Evolutionary conservation across 2,113 vertebrate species (phyloP), one percentile per base, ranked within the genome.

Genomic region (Illadopsis cleaveri): DNA sequence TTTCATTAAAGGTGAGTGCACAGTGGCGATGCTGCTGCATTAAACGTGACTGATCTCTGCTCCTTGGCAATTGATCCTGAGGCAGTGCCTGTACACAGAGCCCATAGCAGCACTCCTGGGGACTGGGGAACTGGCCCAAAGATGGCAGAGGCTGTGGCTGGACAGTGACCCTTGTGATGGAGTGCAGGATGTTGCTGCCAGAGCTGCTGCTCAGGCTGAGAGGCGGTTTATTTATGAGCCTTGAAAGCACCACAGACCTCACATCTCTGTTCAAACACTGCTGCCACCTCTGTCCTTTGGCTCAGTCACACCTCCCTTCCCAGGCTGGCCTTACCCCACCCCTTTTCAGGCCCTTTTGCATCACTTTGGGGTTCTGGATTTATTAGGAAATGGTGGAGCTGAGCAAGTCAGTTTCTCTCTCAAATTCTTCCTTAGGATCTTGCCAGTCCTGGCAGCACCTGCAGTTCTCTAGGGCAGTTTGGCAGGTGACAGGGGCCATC

Each of bases 1-100:
- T 99, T 84, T 98, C 98, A 18, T 97, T 99, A 93, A 99, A 99
- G 99, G 99, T 99, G 64, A 97, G 97, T 90, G 75, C 85, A 70
- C 48, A 28, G 17, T 2, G 17, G 31, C 50, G 23, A 4, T 48
- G n/a, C 28, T 45, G 8, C 33, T 86, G 45, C 75, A 28, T 3
- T 76, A 38, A 78, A 27, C 1, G 0, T 11, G 16, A 25, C 23
- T 47, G 37, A 35, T 22, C 45, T 73, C 73, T 91, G 62, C 44
- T 64, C 27, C 19, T 6, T 20, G 27, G 19, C 19, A 28, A 16
- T 2, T 8, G 68, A 19, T 17, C 5, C 56, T 53, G n/a, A 24
- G 50, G 17, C 60, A 56, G 31, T 22, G 40, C n/a, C 31, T 30
- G 25, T 24, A 24, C 2, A 1, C 45, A 19, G 11, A 15, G 58